Conservation (phyloP, 2,888 invertebrate species). For the Nowickia ferox region DNA sequence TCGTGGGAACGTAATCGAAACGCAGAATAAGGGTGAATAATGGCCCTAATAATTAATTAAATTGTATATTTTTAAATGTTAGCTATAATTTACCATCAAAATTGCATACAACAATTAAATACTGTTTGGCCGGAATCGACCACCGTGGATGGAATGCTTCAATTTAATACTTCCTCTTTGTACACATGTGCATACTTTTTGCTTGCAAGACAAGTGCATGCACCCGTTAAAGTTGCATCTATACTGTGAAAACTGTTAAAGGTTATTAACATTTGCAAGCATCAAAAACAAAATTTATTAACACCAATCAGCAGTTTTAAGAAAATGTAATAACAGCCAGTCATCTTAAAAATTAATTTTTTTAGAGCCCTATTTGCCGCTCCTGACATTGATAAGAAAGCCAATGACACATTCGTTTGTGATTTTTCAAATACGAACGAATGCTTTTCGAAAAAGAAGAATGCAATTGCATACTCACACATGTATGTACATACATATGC, state of each 20-base stretch:
- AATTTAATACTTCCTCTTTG: neutral
- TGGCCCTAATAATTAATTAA: too few species aligned
- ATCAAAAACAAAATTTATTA: slow-evolving; percentile 4
- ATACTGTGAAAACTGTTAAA: neutral
- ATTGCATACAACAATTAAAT: too few species aligned
- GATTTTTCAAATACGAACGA: slow-evolving; percentile 9
- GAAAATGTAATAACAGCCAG: neutral
- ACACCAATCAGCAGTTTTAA: neutral
- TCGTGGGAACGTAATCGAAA: too few species aligned
- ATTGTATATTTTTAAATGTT: too few species aligned
- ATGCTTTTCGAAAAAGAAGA: neutral
- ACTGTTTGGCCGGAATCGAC: too few species aligned
- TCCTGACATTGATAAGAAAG: slow-evolving; percentile 37
- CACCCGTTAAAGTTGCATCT: neutral
- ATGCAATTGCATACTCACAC: neutral
- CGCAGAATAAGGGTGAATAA: too few species aligned
- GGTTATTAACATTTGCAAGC: slow-evolving; percentile 29
- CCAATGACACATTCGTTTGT: slow-evolving; percentile 37
- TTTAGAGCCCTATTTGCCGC: slow-evolving; percentile 36
- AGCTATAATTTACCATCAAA: too few species aligned
- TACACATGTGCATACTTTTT: neutral
- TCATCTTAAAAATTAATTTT: slow-evolving; percentile 3
- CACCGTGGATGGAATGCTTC: too few species aligned
- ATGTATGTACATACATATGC: neutral
- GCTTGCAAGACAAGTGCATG: too few species aligned